A percentile compares a stretch with the other conserved stretches of the same genome.
Evolutionary conservation across 2,888 invertebrate genomes (phyloP).

Genomic region (Nemapogon koenigi): DNA sequence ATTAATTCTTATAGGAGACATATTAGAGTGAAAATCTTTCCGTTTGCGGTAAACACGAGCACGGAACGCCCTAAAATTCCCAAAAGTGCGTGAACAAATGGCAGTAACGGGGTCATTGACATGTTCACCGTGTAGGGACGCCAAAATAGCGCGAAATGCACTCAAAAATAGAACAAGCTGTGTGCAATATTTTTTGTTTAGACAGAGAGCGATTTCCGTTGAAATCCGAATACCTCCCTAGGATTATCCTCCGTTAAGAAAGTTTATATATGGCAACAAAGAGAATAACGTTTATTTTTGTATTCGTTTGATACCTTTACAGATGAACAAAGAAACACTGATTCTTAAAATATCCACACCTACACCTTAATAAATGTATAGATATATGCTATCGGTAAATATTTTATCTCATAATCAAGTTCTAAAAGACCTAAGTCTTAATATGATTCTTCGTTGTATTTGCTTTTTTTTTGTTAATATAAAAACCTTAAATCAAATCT

Average conservation of each 20-base stretch:
- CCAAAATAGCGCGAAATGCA: constrained; percentile 66
- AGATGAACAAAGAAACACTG: too few relatives aligned
- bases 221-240: constrained; percentile 16
- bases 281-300: not conserved
- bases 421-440: too few relatives aligned
- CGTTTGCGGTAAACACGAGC: constrained; percentile 7
- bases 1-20: too few relatives aligned
- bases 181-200: constrained; percentile 63
- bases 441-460: too few relatives aligned
- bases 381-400: too few relatives aligned
- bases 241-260: not conserved
- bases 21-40: too few relatives aligned
- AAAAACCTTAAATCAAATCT: too few relatives aligned
- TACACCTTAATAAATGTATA: too few relatives aligned
- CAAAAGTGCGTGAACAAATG: constrained; percentile 61
- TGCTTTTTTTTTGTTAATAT: too few relatives aligned
- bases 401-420: too few relatives aligned
- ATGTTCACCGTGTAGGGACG: constrained; percentile 56
- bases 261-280: not conserved
- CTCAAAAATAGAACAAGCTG: constrained; percentile 60
- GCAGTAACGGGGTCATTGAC: constrained; percentile 59
- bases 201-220: constrained; percentile 32
- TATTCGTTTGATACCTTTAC: not conserved
- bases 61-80: constrained; percentile 51
- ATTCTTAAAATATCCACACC: too few relatives aligned